A percentile compares a stretch with the other conserved stretches of the same genome.
These are phyloP conservation scores for Lemur catta DNA, from an alignment of 2,797 vertebrate species.

Conservation along the genomic window DNA sequence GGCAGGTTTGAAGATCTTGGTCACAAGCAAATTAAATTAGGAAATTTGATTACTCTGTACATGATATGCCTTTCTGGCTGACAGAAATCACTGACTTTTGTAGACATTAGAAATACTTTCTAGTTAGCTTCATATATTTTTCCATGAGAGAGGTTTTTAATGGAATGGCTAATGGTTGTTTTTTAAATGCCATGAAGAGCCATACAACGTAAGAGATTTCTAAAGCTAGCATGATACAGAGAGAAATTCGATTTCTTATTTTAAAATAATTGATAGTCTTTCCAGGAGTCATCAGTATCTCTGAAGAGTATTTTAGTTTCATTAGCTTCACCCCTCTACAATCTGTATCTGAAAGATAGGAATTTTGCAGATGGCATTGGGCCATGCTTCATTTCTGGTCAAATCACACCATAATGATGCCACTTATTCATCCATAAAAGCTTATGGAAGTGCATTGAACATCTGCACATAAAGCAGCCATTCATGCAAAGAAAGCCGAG, in stretches of 20 bases:
- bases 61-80: neutral
- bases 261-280: conserved; percentile 71
- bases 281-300: conserved; percentile 48
- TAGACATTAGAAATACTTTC: conserved; percentile 64
- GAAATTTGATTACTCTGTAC: neutral
- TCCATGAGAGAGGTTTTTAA: conserved; percentile 52
- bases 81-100: conserved; percentile 46
- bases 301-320: conserved; percentile 62
- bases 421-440: conserved; percentile 79
- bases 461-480: conserved; percentile 85
- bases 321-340: conserved; percentile 41
- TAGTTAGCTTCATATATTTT: conserved; percentile 41
- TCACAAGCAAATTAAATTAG: neutral
- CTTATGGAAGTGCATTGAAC: conserved; percentile 79
- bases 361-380: conserved; percentile 70
- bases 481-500: conserved; percentile 79
- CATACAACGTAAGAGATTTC: conserved; percentile 56
- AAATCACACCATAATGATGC: conserved; percentile 78
- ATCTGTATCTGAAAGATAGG: conserved; percentile 59
- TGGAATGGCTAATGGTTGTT: conserved; percentile 58
- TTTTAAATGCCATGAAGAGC: conserved; percentile 70
- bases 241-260: conserved; percentile 71
- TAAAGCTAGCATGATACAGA: conserved; percentile 50
- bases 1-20: neutral
- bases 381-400: conserved; percentile 81